A percentile compares a stretch with the other conserved stretches of the same genome.
Conservation (phyloP, 2,113 vertebrate species). For the Pimephales promelas region DNA sequence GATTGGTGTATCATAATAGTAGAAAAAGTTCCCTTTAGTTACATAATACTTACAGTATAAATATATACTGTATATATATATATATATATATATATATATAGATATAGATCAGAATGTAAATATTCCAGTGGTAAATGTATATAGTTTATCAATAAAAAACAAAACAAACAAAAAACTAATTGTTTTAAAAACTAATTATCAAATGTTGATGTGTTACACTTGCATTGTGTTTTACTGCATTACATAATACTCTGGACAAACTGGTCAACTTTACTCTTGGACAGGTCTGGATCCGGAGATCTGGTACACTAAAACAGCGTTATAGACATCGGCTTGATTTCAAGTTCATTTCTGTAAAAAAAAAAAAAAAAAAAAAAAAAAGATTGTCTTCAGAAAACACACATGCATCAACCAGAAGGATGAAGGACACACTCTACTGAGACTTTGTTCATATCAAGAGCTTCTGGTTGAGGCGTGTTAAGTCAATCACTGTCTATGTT, state of each 20-base stretch:
- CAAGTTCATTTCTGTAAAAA: background rate
- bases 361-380: conserved; percentile 13
- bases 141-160: too few species aligned
- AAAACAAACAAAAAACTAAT: too few species aligned
- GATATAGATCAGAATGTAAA: too few species aligned
- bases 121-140: background rate
- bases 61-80: too few species aligned
- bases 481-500: background rate
- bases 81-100: too few species aligned
- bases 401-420: conserved; percentile 13
- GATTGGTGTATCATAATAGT: too few species aligned
- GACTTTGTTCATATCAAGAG: conserved; percentile 7
- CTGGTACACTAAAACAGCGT: too few species aligned
- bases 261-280: background rate
- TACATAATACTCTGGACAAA: background rate
- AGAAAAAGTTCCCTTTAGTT: too few species aligned
- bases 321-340: background rate
- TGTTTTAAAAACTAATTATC: too few species aligned
- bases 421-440: background rate
- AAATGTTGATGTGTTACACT: background rate
- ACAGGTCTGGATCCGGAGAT: background rate
- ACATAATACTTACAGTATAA: too few species aligned
- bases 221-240: background rate
- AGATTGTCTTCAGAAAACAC: conserved; percentile 1
- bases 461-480: background rate